Base-by-base conservation (phyloP, 2,113 vertebrate species). In the Cichladusa arquata region DNA sequence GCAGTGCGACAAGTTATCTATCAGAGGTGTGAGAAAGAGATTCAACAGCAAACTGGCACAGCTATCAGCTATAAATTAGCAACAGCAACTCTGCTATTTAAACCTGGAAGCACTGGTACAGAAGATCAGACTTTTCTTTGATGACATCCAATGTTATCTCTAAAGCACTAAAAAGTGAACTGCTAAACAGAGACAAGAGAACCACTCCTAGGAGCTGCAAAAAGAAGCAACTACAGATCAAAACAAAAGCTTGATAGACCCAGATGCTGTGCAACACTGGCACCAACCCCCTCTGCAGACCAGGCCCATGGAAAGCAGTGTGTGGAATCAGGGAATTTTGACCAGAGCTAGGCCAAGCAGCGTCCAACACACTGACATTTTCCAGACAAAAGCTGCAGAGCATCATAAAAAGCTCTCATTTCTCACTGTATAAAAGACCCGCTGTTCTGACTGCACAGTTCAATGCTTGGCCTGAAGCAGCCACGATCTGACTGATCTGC, bases 351-450 rank as follows among this genome's bases (percentile, higher is more conserved):
- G 34, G 44, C 65, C 73, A 72, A 71, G 28, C 44, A 72, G 48
- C 0, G 0, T 60, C 72, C 61, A 82, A 23, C 61, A 71, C 56
- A 40, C 42, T 33, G 40, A 62, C 51, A 44, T 60, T 81, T 91
- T 91, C 73, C 87, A 90, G 34, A 60, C 42, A 88, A 95, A 91
- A 88, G 65, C 73, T 90, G 70, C 29, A 3, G 51, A 79, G 56
- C 83, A 31, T 47, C 77, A 81, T 31, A 38, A 91, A 88, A 66
- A 74, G 34, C 38, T 79, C 87, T 79, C 6, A 5, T 60, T 74
- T 58, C 81, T 91, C 61, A 56, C 15, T 20, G 72, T 48, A 56
- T 81, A 40, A 47, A 57, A 74, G 66, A 60, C 15, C 42, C 0
- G 16, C 47, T 87, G 65, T 58, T 74, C 71, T 42, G 36, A 48